These are phyloP conservation scores for Hippoglossus stenolepis DNA, from an alignment of 2,113 vertebrate species.

Conservation along the genomic window DNA sequence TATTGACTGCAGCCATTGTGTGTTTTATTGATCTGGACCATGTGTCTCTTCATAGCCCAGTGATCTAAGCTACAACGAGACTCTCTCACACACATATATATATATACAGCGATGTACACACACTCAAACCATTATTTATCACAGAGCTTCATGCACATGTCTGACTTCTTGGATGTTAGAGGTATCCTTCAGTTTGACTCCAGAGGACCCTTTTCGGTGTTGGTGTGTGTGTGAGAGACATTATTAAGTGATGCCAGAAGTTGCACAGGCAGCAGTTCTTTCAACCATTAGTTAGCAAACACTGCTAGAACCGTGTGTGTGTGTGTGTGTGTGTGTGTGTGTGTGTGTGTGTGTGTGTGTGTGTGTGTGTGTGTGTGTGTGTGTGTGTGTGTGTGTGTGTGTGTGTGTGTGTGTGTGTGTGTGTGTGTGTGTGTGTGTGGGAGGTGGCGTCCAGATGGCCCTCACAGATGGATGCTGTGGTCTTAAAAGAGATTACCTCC, in stretches of 20 bases:
- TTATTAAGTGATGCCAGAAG: constrained; percentile 36
- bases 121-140: constrained; percentile 1
- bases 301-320: constrained; percentile 34
- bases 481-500: constrained; percentile 87
- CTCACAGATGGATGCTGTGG: constrained; percentile 86
- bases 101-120: constrained; percentile 10
- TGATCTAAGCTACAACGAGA: constrained; percentile 15
- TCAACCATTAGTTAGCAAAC: constrained; percentile 24
- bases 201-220: constrained; percentile 7
- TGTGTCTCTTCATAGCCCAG: constrained; percentile 46
- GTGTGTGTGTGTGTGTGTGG: not conserved
- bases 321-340: constrained; percentile 8
- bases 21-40: constrained; percentile 68
- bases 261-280: constrained; percentile 45
- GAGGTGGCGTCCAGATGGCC: constrained; percentile 82
- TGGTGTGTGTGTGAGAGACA: not conserved
- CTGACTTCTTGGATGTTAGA: not conserved
- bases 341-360: no score
- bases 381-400: no score
- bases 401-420: no score
- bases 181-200: not conserved
- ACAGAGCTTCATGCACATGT: constrained; percentile 16
- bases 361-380: no score
- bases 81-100: not conserved
- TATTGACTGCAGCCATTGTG: constrained; percentile 67